phyloP scores from a whole-genome alignment of 2,113 vertebrate species.

The Chionis minor region DNA sequence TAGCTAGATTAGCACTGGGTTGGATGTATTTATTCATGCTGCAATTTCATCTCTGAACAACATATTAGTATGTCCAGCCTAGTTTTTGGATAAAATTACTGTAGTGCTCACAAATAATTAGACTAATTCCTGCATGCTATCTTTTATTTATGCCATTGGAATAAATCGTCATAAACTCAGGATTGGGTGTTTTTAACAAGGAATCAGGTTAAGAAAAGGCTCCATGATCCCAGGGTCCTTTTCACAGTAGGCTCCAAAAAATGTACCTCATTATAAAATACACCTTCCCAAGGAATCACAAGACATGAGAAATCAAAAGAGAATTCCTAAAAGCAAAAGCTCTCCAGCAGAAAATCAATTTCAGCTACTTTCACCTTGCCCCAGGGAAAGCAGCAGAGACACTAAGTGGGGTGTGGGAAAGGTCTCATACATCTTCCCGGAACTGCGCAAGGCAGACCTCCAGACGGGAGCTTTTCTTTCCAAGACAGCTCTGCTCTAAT shows the following conservation, averaged over 20 bases:
- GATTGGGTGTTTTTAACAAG: neutral
- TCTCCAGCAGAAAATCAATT: conserved; percentile 69
- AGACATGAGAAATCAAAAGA: conserved; percentile 51
- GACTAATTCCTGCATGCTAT: neutral
- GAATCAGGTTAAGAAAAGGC: conserved; percentile 5
- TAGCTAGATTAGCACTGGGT: neutral
- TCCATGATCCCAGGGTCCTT: conserved; percentile 15
- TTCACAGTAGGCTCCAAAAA: conserved; percentile 35
- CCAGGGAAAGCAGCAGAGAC: conserved; percentile 55
- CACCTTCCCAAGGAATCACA: conserved; percentile 47
- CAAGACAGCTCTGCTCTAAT: conserved; percentile 52
- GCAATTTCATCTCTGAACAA: neutral
- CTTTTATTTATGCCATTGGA: neutral
- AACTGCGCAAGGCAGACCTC: conserved; percentile 24
- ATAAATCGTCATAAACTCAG: neutral
- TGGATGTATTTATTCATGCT: neutral
- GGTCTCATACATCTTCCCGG: conserved; percentile 33
- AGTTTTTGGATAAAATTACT: neutral
- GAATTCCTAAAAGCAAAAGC: conserved; percentile 58
- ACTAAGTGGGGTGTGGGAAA: conserved; percentile 42
- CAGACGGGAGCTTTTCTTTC: conserved; percentile 50
- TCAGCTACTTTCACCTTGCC: conserved; percentile 61
- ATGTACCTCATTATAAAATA: conserved; percentile 47
- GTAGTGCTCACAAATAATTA: neutral
- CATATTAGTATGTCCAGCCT: neutral